Conservation (phyloP, 1,140 invertebrate species). For the Reticulitermes speratus region DNA sequence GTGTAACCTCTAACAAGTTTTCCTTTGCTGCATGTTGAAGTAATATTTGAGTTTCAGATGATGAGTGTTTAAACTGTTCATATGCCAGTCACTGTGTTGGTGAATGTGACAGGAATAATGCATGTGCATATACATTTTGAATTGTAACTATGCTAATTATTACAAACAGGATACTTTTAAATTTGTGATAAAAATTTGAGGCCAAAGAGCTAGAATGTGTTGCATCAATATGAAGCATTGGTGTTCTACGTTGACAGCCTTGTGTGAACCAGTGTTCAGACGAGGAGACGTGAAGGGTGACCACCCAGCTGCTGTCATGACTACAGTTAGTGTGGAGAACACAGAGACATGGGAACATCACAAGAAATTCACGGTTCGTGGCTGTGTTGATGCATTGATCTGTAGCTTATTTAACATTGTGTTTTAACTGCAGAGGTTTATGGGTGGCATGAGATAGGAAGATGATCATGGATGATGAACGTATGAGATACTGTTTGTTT, state of each 20-base stretch:
- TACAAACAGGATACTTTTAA: background rate
- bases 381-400: background rate
- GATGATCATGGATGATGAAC: too few relatives aligned
- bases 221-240: conserved; percentile 22
- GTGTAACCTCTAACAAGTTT: too few relatives aligned
- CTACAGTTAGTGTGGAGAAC: conserved; percentile 45
- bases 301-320: background rate
- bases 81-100: background rate
- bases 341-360: conserved; percentile 51
- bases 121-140: background rate
- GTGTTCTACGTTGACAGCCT: conserved; percentile 27
- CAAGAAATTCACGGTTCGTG: conserved; percentile 53
- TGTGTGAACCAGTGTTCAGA: conserved; percentile 7
- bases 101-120: background rate
- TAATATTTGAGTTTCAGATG: too few relatives aligned
- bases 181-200: background rate
- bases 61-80: background rate
- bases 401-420: background rate
- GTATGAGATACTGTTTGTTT: too few relatives aligned
- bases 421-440: background rate
- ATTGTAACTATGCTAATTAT: background rate
- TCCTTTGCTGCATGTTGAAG: too few relatives aligned
- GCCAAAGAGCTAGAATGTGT: background rate
- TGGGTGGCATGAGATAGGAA: too few relatives aligned
- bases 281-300: background rate